phyloP scores from a whole-genome alignment of 2,888 invertebrate species.

The Choristoneura rosaceana region DNA sequence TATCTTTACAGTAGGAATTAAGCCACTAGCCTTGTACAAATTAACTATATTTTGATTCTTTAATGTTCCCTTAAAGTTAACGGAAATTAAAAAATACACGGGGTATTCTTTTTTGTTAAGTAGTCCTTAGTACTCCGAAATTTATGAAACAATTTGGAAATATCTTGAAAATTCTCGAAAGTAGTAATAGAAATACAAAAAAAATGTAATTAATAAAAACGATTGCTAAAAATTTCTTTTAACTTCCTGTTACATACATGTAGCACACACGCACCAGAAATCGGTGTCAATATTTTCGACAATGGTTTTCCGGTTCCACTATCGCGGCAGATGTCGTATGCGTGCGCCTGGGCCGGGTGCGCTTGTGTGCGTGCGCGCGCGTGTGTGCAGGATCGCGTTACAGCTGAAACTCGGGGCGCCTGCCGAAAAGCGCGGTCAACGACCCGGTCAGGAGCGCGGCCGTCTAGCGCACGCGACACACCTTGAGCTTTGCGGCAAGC shows the following conservation, averaged over 20 bases:
- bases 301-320: slow-evolving; percentile 62
- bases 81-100: too few relatives aligned
- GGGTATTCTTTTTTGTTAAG: too few relatives aligned
- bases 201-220: not conserved
- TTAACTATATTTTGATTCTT: too few relatives aligned
- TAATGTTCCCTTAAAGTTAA: too few relatives aligned
- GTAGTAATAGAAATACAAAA: too few relatives aligned
- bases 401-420: slow-evolving; percentile 84
- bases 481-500: slow-evolving; percentile 56
- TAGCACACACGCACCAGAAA: slow-evolving; percentile 45
- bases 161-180: too few relatives aligned
- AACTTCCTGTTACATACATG: not conserved
- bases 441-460: slow-evolving; percentile 80
- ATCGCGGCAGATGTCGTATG: slow-evolving; percentile 42
- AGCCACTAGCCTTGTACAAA: too few relatives aligned
- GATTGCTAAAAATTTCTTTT: not conserved
- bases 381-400: slow-evolving; percentile 80
- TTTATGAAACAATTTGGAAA: too few relatives aligned
- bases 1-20: too few relatives aligned
- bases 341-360: slow-evolving; percentile 46
- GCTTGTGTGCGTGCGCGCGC: slow-evolving; percentile 42
- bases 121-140: too few relatives aligned
- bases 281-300: slow-evolving; percentile 55
- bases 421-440: slow-evolving; percentile 83
- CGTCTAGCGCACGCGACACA: slow-evolving; percentile 59